Base-by-base conservation (phyloP, 1,140 invertebrate species). In the Drosophila seguyi region DNA sequence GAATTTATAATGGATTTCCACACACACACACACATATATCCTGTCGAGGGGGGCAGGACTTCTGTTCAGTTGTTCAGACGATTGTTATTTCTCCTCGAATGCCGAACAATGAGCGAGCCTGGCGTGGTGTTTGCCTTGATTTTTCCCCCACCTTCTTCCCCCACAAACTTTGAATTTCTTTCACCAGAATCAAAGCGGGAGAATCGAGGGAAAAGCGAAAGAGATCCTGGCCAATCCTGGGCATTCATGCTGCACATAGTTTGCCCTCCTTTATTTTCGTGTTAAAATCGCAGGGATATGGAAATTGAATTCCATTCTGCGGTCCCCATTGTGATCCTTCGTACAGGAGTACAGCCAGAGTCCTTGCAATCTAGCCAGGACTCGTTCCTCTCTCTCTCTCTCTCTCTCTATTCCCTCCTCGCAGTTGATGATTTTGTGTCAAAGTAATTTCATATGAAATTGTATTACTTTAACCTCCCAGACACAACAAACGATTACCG, bases 1-100 rank as follows among this genome's bases (percentile, higher is more conserved):
- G 82, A 85, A 81, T 86, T 81, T 85, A 81, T 86, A 85, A 85
- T 85, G 82, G 82, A 75, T 75, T 75, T 75, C 29, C 45, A 50
- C 45, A 47, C 29, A 63, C 41, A 53, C 36, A 50, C 36, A 34
- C 5, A 55, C 38, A 25, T 11, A 44, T 13, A 44, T 20, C 20
- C 20, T 42, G 18, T 10, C 4, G 39, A 8, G 16, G 42, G n/a
- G 18, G 18, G 0, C 4, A 6, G 20, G 44, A 18, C 41, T 29
- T 62, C 27, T 34, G 63, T 66, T 66, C 58, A 41, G 36, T 39
- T 56, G 60, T 63, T 62, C 63, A 53, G 41, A 55, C 71, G 72
- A 75, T 67, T 66, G 73, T 76, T 77, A 59, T 75, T 76, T 76
- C 71, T 75, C 60, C 39, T 66, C 60, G 62, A 75, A 22, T 48